These are phyloP conservation scores for Drosophila leonis DNA, from an alignment of 2,888 invertebrate species.

Conservation along the genomic window DNA sequence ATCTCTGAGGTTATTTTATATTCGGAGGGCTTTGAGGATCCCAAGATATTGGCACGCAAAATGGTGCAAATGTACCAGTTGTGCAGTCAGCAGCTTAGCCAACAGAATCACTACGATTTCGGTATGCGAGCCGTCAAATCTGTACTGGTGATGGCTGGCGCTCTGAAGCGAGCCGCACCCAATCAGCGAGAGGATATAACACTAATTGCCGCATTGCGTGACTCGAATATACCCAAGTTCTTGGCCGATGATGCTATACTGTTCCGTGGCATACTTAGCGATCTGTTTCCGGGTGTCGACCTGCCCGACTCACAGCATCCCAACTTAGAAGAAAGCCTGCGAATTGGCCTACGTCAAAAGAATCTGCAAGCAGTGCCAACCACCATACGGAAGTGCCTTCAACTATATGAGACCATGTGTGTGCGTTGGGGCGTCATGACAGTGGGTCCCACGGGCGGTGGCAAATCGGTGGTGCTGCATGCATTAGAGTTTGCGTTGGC, in stretches of 20 bases:
- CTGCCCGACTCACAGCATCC: slow-evolving; percentile 93
- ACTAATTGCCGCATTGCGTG: slow-evolving; percentile 93
- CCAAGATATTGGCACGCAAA: slow-evolving; percentile 93
- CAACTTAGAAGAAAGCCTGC: slow-evolving; percentile 89
- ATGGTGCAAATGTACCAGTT: slow-evolving; percentile 97
- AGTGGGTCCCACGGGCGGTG: slow-evolving; percentile 95
- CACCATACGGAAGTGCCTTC: slow-evolving; percentile 87
- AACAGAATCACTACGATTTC: slow-evolving; percentile 97
- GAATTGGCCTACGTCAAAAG: slow-evolving; percentile 86
- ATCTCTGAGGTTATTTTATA: slow-evolving; percentile 97
- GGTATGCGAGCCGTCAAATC: slow-evolving; percentile 97
- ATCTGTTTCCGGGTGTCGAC: slow-evolving; percentile 93
- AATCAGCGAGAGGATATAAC: slow-evolving; percentile 94
- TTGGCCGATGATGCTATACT: slow-evolving; percentile 93
- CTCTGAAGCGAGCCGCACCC: slow-evolving; percentile 93
- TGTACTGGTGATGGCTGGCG: slow-evolving; percentile 96
- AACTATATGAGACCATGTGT: slow-evolving; percentile 95
- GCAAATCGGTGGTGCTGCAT: slow-evolving; percentile 92
- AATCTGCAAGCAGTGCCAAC: slow-evolving; percentile 88
- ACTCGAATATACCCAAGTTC: slow-evolving; percentile 96
- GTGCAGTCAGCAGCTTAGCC: slow-evolving; percentile 95
- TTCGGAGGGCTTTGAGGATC: slow-evolving; percentile 96
- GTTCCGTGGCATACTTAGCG: slow-evolving; percentile 95
- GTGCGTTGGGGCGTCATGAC: slow-evolving; percentile 97
- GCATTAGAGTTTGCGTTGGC: slow-evolving; percentile 90